Evolutionary conservation across 2,113 vertebrate species (phyloP).

Genomic region (Megaptera novaeangliae): DNA sequence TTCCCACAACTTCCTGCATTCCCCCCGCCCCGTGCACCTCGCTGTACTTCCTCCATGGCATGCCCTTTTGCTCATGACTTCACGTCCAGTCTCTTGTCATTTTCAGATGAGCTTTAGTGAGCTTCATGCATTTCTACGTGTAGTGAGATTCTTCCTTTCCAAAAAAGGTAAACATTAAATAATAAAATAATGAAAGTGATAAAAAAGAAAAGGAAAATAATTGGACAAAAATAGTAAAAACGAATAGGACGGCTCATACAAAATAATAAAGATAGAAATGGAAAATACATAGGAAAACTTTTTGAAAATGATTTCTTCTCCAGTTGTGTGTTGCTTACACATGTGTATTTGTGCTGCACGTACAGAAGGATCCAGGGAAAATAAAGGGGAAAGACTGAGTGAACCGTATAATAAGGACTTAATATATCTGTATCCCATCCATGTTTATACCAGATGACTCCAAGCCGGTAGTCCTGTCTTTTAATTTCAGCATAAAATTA

Average conservation of each 20-base stretch:
- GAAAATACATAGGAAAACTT: background rate
- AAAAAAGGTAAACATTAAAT: background rate
- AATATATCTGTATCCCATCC: fast-evolving
- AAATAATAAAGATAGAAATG: background rate
- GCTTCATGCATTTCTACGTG: background rate
- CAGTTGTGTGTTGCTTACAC: background rate
- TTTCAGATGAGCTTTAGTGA: background rate
- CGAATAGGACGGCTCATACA: background rate
- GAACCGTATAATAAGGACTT: background rate
- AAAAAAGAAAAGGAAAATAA: background rate
- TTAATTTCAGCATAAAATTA: background rate
- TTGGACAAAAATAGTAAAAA: background rate
- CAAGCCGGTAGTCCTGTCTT: background rate
- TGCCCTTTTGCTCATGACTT: background rate
- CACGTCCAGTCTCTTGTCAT: background rate
- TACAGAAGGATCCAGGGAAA: background rate
- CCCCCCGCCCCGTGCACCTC: background rate
- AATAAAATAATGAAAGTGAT: background rate
- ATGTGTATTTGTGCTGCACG: background rate
- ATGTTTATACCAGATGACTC: background rate
- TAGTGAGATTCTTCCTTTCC: background rate
- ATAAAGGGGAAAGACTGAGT: background rate
- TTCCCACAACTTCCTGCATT: slow-evolving; percentile 15
- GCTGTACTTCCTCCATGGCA: background rate
- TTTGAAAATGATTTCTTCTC: background rate